Percentiles rank a stretch among this genome's conserved stretches.
Conservation (phyloP, 1,140 invertebrate species). For the Laupala kohalensis region DNA sequence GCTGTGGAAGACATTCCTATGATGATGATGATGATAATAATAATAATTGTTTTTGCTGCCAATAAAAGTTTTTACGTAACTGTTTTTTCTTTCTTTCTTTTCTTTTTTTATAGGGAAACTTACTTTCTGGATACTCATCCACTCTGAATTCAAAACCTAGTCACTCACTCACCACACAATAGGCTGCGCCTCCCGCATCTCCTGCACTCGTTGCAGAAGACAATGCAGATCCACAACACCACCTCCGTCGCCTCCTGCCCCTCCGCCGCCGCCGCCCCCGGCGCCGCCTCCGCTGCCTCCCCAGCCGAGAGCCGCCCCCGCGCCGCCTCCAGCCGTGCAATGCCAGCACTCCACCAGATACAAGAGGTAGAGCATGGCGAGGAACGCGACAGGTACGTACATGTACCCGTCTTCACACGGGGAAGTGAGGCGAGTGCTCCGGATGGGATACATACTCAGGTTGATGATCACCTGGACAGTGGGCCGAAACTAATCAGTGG, state of each 20-base stretch:
- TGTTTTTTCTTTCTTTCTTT: too few species aligned
- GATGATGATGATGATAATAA: too few species aligned
- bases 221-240: conserved; percentile 49
- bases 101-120: too few species aligned
- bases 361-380: conserved; percentile 65
- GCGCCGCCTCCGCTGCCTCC: conserved; percentile 49
- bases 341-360: conserved; percentile 81
- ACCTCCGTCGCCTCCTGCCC: conserved; percentile 47
- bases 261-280: conserved; percentile 53
- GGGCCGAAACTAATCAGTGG: too few species aligned
- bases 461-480: conserved; percentile 42
- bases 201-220: conserved; percentile 51
- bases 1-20: too few species aligned
- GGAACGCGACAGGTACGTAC: conserved; percentile 71
- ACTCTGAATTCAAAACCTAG: too few species aligned
- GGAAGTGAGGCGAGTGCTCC: conserved; percentile 46
- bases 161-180: conserved; percentile 55
- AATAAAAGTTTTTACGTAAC: too few species aligned
- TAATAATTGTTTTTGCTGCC: too few species aligned
- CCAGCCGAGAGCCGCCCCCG: conserved; percentile 34
- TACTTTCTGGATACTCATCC: too few species aligned
- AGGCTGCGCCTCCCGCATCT: conserved; percentile 56
- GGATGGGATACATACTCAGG: conserved; percentile 45
- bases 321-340: conserved; percentile 35
- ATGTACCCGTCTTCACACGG: conserved; percentile 77